A percentile compares a stretch with the other conserved stretches of the same genome.
phyloP scores from a whole-genome alignment of 2,888 invertebrate genomes.

The Patella pellucida region DNA sequence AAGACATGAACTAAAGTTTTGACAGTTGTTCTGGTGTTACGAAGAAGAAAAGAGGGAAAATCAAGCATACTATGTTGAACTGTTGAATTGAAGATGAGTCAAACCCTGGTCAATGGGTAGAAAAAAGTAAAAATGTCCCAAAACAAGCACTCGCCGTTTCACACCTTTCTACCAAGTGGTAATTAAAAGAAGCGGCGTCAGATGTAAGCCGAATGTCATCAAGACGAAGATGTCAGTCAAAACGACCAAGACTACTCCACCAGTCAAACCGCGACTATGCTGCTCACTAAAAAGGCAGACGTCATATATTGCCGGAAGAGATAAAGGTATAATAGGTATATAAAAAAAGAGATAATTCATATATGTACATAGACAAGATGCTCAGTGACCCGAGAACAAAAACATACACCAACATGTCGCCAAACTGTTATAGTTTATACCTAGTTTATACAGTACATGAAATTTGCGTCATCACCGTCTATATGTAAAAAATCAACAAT shows the following conservation, averaged over 20 bases:
- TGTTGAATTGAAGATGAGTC: background rate
- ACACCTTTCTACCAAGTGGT: background rate
- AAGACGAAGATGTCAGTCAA: too few species aligned
- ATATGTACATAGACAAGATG: conserved; percentile 6
- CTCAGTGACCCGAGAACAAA: background rate
- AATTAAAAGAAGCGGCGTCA: background rate
- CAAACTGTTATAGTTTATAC: too few species aligned
- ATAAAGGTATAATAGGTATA: background rate
- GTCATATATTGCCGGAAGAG: conserved; percentile 12
- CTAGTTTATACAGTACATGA: too few species aligned
- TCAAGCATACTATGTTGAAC: too few species aligned
- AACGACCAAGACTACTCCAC: too few species aligned
- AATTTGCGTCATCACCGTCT: too few species aligned
- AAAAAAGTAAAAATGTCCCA: conserved; percentile 2
- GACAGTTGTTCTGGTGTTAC: too few species aligned
- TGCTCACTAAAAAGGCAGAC: background rate
- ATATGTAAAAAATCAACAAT: too few species aligned
- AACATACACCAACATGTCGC: background rate
- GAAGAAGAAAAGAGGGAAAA: too few species aligned
- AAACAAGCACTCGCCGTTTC: conserved; percentile 7
- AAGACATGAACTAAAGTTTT: too few species aligned
- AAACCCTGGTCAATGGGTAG: background rate
- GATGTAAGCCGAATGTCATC: too few species aligned
- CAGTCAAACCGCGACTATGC: too few species aligned
- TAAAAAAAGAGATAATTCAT: background rate